Evolutionary conservation across 2,888 invertebrate species (phyloP).

Genomic region (Caenorhabditis sinica): DNA sequence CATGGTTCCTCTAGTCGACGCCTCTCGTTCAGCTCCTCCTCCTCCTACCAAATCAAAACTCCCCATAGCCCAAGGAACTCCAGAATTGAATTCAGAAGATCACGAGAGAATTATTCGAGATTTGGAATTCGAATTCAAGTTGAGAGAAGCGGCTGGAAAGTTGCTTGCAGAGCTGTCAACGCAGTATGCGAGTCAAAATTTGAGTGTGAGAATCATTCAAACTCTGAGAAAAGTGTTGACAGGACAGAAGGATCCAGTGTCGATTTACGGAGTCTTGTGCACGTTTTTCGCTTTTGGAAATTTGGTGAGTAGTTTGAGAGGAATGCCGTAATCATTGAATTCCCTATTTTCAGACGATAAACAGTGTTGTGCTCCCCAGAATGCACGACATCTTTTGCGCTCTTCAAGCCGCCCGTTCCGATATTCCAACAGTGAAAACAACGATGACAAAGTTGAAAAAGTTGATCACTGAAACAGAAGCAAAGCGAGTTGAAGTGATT

Average conservation of each 20-base stretch:
- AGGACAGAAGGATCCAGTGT: conserved; percentile 32
- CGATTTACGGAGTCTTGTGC: conserved; percentile 60
- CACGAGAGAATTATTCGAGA: conserved; percentile 56
- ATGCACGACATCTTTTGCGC: conserved; percentile 63
- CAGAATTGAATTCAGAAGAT: conserved; percentile 49
- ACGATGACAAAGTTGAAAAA: conserved; percentile 47
- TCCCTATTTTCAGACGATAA: conserved; percentile 47
- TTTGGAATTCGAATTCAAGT: conserved; percentile 45
- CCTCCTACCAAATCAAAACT: conserved; percentile 10
- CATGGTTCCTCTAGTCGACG: conserved; percentile 48
- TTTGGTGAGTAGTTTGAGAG: conserved; percentile 56
- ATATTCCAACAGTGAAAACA: conserved; percentile 15
- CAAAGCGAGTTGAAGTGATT: conserved; percentile 41
- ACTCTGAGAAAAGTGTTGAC: conserved; percentile 38
- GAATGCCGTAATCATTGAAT: no score
- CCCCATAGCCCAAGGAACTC: background rate
- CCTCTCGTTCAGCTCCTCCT: background rate
- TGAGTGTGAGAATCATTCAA: conserved; percentile 52
- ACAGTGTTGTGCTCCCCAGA: conserved; percentile 47
- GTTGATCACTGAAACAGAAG: conserved; percentile 50
- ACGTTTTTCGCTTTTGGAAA: conserved; percentile 61
- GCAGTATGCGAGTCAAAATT: conserved; percentile 34
- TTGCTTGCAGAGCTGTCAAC: conserved; percentile 33
- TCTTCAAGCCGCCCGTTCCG: conserved; percentile 10
- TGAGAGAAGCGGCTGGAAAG: conserved; percentile 48